phyloP scores from a whole-genome alignment of 2,888 invertebrate species.

The Tetranychus piercei region DNA sequence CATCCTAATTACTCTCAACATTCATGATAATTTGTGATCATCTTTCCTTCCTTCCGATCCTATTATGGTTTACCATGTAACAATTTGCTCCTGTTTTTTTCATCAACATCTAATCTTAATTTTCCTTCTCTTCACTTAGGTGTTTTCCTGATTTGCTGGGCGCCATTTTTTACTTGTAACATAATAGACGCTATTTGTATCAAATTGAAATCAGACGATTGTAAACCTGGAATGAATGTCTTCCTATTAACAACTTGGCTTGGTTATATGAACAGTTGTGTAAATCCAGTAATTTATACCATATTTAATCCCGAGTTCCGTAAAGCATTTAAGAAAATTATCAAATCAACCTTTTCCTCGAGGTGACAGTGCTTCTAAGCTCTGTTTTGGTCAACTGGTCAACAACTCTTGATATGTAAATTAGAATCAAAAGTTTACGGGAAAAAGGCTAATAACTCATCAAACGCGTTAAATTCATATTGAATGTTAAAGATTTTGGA shows the following conservation, averaged over 20 bases:
- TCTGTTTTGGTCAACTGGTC: neutral
- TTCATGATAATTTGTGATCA: neutral
- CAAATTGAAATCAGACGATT: slow-evolving; percentile 37
- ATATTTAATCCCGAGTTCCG: slow-evolving; percentile 94
- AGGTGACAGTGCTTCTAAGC: neutral
- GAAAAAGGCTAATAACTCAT: no score
- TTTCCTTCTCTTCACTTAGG: slow-evolving; percentile 42
- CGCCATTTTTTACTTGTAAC: slow-evolving; percentile 96
- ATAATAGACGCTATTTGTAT: slow-evolving; percentile 90
- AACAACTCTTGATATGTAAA: no score
- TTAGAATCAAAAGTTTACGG: no score
- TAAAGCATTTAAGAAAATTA: slow-evolving; percentile 83
- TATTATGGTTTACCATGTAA: neutral
- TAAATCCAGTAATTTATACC: slow-evolving; percentile 73
- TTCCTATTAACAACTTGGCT: slow-evolving; percentile 93
- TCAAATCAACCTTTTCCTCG: neutral
- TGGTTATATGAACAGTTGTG: slow-evolving; percentile 68
- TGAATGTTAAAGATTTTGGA: neutral
- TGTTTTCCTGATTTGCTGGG: slow-evolving; percentile 94
- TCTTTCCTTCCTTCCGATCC: no score
- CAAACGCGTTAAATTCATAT: no score
- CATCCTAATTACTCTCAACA: neutral
- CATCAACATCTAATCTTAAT: neutral
- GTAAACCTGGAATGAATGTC: slow-evolving; percentile 39
- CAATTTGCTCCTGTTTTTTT: neutral